Evolutionary conservation across 2,797 vertebrate genomes (phyloP).

Genomic region (Poeciliopsis infans): DNA sequence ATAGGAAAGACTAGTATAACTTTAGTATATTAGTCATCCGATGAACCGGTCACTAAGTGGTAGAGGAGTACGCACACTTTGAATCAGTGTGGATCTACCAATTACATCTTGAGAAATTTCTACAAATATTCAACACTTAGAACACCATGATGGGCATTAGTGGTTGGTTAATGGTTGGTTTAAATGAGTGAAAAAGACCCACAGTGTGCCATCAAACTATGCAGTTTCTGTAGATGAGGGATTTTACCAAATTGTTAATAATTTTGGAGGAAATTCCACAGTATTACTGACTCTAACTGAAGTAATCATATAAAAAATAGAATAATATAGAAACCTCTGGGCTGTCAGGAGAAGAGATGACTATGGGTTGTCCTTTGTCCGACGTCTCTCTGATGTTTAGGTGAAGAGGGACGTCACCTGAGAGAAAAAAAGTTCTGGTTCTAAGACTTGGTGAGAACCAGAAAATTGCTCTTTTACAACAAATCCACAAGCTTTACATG

Average conservation of each 20-base stretch:
- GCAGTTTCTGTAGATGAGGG: background rate
- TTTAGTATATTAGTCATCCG: no score
- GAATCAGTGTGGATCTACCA: background rate
- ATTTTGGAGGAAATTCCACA: background rate
- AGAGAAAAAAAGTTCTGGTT: background rate
- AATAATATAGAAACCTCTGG: slow-evolving; percentile 79
- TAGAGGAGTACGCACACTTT: background rate
- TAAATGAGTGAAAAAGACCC: background rate
- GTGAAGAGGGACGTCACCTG: slow-evolving; percentile 93
- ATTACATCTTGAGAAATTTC: background rate
- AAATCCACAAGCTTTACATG: background rate
- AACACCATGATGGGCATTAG: background rate
- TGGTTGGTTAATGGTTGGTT: background rate
- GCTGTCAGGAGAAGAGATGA: slow-evolving; percentile 90
- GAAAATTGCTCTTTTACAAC: background rate
- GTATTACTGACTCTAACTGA: background rate
- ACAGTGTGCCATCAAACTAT: background rate
- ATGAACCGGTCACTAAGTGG: no score
- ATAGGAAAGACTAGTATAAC: background rate
- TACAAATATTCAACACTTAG: background rate
- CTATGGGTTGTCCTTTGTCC: slow-evolving; percentile 90
- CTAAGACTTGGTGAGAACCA: background rate
- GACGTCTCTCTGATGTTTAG: slow-evolving; percentile 91
- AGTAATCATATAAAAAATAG: slow-evolving; percentile 1
- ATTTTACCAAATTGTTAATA: background rate